phyloP scores from a whole-genome alignment of 2,113 vertebrate genomes.

The Holacanthus passer region DNA sequence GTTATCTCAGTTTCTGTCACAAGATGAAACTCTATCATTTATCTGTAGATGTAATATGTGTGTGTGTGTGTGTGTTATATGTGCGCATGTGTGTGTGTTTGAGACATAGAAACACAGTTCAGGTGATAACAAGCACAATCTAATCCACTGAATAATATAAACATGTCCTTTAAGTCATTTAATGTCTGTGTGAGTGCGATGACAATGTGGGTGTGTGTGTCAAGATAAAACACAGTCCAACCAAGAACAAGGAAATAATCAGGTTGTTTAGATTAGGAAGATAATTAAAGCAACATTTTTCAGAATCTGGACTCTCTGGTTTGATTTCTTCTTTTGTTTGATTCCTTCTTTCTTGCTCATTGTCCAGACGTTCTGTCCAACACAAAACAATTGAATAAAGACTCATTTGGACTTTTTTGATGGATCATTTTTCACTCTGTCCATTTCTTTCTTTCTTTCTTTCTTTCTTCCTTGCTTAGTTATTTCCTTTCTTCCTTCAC shows the following conservation, averaged over 20 bases:
- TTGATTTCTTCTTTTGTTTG: background rate
- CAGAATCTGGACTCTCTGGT: background rate
- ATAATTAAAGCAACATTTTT: slow-evolving; percentile 47
- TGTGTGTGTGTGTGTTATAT: too few species aligned
- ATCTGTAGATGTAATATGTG: background rate
- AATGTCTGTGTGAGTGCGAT: background rate
- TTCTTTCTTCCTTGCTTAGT: background rate
- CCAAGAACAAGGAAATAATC: slow-evolving; percentile 5
- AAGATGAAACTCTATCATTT: background rate
- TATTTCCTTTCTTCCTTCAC: background rate
- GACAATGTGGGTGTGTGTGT: background rate
- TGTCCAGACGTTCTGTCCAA: background rate
- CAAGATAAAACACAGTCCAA: background rate
- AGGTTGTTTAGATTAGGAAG: slow-evolving; percentile 27
- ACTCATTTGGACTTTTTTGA: rapidly evolving
- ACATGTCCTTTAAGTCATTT: slow-evolving; percentile 17
- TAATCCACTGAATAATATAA: slow-evolving; percentile 1
- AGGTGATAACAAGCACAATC: background rate
- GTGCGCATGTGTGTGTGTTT: background rate
- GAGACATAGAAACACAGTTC: background rate
- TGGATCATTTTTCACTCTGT: background rate
- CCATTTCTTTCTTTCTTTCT: background rate
- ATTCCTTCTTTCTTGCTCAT: background rate
- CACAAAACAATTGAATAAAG: background rate
- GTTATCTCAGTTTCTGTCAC: background rate